Evolutionary conservation across 2,113 vertebrate species (phyloP).

Genomic region (Barnardius zonarius): DNA sequence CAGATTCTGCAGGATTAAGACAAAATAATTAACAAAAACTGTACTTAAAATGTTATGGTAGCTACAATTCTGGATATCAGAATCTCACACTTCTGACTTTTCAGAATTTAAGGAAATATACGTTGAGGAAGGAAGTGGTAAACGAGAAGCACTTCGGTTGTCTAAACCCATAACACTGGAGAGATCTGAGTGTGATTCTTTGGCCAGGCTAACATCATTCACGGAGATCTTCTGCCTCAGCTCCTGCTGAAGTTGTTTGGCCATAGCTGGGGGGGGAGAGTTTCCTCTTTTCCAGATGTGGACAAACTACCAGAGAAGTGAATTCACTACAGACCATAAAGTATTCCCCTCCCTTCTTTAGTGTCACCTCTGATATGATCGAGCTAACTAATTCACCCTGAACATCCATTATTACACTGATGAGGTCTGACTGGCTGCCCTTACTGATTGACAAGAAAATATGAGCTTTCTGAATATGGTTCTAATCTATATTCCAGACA

Average conservation of each 20-base stretch:
- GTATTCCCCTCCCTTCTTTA: slow-evolving; percentile 16
- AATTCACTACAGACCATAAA: slow-evolving; percentile 17
- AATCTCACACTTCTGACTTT: not conserved
- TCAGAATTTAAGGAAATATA: not conserved
- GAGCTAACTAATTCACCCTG: slow-evolving; percentile 52
- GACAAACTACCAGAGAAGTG: not conserved
- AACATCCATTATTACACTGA: slow-evolving; percentile 66
- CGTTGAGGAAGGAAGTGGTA: not conserved
- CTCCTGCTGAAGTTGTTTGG: not conserved
- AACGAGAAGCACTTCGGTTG: not conserved
- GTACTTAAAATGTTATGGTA: not conserved
- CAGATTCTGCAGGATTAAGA: not conserved
- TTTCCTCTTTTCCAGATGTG: slow-evolving; percentile 17
- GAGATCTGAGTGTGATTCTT: not conserved
- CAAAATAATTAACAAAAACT: not conserved
- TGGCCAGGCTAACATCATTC: not conserved
- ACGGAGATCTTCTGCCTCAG: not conserved
- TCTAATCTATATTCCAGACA: slow-evolving; percentile 47
- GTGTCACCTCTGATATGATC: slow-evolving; percentile 51
- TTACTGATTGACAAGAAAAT: slow-evolving; percentile 68
- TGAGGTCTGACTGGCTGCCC: slow-evolving; percentile 62
- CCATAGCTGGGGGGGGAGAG: not conserved
- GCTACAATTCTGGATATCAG: not conserved
- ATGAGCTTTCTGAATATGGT: slow-evolving; percentile 43
- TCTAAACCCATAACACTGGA: not conserved